These are phyloP conservation scores for Gymnobelideus leadbeateri DNA, from an alignment of 2,113 vertebrate genomes.

Conservation along the genomic window DNA sequence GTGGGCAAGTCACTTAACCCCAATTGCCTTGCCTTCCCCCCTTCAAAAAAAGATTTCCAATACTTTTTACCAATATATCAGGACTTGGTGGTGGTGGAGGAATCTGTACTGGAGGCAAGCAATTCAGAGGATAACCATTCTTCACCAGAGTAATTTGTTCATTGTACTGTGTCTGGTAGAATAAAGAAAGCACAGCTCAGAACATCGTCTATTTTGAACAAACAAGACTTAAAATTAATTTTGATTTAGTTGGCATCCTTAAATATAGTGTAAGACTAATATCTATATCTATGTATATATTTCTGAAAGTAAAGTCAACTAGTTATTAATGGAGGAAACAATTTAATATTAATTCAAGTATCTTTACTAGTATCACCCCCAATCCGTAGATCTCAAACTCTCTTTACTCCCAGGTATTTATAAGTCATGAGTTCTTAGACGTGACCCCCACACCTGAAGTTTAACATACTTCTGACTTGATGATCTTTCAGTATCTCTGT, in stretches of 20 bases:
- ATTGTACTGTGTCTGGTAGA: slow-evolving; percentile 76
- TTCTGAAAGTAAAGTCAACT: slow-evolving; percentile 27
- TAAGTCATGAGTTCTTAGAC: slow-evolving; percentile 34
- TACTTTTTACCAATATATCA: slow-evolving; percentile 77
- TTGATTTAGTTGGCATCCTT: slow-evolving; percentile 18
- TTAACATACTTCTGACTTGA: slow-evolving; percentile 48
- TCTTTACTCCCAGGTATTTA: slow-evolving; percentile 37
- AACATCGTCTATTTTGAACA: slow-evolving; percentile 39
- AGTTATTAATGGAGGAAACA: slow-evolving; percentile 25
- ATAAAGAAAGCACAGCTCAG: slow-evolving; percentile 49
- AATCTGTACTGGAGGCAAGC: slow-evolving; percentile 76
- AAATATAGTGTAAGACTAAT: slow-evolving; percentile 11
- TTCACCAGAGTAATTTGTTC: slow-evolving; percentile 80
- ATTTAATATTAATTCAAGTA: slow-evolving; percentile 24
- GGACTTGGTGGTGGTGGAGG: slow-evolving; percentile 80
- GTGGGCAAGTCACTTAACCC: too few species aligned
- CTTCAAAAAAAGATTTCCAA: too few species aligned
- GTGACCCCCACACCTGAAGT: slow-evolving; percentile 24
- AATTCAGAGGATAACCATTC: slow-evolving; percentile 76
- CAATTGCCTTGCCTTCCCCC: too few species aligned
- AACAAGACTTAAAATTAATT: slow-evolving; percentile 42
- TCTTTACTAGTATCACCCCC: slow-evolving; percentile 5
- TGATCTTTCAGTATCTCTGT: slow-evolving; percentile 30
- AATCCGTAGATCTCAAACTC: slow-evolving; percentile 10
- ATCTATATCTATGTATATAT: not conserved